A percentile compares a stretch with the other conserved stretches of the same genome.
phyloP scores from a whole-genome alignment of 2,888 invertebrate species.

The Lymantria monacha region DNA sequence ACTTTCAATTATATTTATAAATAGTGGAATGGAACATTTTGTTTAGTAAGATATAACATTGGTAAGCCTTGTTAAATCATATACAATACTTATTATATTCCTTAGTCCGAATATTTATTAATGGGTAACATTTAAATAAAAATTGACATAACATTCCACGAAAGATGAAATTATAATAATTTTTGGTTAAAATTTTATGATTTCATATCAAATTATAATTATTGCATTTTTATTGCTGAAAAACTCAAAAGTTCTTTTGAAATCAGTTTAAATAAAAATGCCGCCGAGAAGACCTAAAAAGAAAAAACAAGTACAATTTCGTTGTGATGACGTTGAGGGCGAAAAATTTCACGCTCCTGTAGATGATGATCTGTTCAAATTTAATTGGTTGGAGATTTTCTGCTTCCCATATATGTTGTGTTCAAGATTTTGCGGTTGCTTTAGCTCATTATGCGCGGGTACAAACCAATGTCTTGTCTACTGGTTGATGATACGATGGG shows the following conservation, averaged over 20 bases:
- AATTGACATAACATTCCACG: too few relatives aligned
- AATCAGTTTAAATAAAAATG: background rate
- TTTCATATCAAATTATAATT: background rate
- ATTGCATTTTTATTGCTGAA: background rate
- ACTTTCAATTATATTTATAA: too few relatives aligned
- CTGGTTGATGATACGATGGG: slow-evolving; percentile 69
- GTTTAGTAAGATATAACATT: too few relatives aligned
- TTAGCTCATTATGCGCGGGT: slow-evolving; percentile 55
- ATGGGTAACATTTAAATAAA: too few relatives aligned
- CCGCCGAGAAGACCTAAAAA: background rate
- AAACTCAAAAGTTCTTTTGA: background rate
- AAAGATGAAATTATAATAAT: too few relatives aligned
- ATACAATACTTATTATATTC: too few relatives aligned
- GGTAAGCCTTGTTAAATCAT: too few relatives aligned
- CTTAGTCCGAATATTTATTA: too few relatives aligned
- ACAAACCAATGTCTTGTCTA: slow-evolving; percentile 65
- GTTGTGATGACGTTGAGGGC: slow-evolving; percentile 33
- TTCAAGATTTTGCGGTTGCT: slow-evolving; percentile 57
- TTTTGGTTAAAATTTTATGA: too few relatives aligned
- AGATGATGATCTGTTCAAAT: slow-evolving; percentile 51
- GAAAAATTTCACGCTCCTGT: slow-evolving; percentile 51
- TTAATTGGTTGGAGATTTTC: slow-evolving; percentile 67
- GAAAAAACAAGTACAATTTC: background rate
- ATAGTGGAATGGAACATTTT: too few relatives aligned
- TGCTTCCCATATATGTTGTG: slow-evolving; percentile 67